Evolutionary conservation across 2,797 vertebrate species (phyloP).

Genomic region (Alectoris magna): DNA sequence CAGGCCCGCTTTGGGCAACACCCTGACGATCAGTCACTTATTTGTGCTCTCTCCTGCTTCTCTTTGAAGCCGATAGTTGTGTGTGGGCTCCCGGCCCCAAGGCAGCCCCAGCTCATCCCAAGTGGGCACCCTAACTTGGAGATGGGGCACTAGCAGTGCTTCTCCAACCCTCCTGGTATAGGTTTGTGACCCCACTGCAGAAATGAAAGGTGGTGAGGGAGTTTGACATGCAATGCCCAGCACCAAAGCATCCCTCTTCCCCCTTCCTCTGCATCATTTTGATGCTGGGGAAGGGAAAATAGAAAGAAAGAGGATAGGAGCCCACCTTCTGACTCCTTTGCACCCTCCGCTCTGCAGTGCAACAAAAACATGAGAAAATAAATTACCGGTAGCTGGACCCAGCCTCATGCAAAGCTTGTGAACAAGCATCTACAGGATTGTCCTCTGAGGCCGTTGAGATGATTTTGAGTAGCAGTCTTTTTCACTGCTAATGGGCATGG

Average conservation of each 20-base stretch:
- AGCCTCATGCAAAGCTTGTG: not conserved
- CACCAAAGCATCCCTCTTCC: not conserved
- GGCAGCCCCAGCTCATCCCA: not conserved
- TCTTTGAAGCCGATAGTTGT: not conserved
- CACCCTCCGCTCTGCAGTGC: not conserved
- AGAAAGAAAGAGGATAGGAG: not conserved
- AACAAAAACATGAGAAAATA: not conserved
- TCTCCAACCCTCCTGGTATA: accelerated
- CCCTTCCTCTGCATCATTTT: not conserved
- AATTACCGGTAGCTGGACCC: not conserved
- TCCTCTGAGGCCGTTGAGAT: not conserved
- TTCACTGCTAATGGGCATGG: not conserved
- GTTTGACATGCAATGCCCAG: not conserved
- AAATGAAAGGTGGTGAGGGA: accelerated
- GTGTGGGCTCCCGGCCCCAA: accelerated
- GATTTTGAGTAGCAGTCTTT: conserved; percentile 12
- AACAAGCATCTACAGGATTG: not conserved
- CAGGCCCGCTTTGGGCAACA: conserved; percentile 54
- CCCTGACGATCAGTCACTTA: conserved; percentile 27
- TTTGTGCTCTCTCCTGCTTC: not conserved
- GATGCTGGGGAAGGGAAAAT: not conserved
- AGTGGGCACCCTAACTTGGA: not conserved
- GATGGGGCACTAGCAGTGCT: not conserved
- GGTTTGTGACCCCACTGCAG: not conserved
- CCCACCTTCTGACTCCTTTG: not conserved